Conservation (phyloP, 2,113 vertebrate genomes). For the Cynopterus brachyotis region DNA sequence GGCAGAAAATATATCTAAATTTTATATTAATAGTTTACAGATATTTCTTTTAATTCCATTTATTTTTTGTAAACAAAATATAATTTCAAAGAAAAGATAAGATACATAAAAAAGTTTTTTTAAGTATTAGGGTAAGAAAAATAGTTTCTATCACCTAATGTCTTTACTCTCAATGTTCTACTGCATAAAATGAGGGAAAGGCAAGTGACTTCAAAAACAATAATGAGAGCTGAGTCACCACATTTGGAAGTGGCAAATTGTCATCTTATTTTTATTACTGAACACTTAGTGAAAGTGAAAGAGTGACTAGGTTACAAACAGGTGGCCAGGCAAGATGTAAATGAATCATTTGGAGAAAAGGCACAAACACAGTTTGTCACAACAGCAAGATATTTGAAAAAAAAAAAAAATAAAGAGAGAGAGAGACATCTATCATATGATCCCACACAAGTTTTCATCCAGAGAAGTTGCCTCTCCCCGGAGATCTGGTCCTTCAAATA, state of each 20-base stretch:
- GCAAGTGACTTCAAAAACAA: not conserved
- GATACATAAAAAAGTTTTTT: not conserved
- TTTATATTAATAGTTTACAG: not conserved
- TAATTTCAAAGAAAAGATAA: not conserved
- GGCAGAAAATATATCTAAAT: not conserved
- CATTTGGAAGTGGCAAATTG: not conserved
- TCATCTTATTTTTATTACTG: not conserved
- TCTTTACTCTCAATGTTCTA: not conserved
- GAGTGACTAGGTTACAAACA: not conserved
- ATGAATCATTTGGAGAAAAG: not conserved
- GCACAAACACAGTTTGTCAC: not conserved
- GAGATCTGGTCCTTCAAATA: not conserved
- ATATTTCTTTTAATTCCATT: not conserved
- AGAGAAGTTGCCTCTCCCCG: not conserved
- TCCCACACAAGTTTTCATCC: not conserved
- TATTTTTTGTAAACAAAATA: not conserved
- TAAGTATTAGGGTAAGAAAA: not conserved
- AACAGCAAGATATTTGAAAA: not conserved
- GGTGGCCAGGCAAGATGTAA: not conserved
- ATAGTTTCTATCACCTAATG: not conserved
- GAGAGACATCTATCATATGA: not conserved
- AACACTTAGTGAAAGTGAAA: constrained; percentile 38
- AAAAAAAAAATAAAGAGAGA: not conserved
- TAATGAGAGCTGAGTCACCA: not conserved
- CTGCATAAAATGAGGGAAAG: not conserved